phyloP scores from a whole-genome alignment of 2,888 invertebrate species.

The Sesia apiformis region DNA sequence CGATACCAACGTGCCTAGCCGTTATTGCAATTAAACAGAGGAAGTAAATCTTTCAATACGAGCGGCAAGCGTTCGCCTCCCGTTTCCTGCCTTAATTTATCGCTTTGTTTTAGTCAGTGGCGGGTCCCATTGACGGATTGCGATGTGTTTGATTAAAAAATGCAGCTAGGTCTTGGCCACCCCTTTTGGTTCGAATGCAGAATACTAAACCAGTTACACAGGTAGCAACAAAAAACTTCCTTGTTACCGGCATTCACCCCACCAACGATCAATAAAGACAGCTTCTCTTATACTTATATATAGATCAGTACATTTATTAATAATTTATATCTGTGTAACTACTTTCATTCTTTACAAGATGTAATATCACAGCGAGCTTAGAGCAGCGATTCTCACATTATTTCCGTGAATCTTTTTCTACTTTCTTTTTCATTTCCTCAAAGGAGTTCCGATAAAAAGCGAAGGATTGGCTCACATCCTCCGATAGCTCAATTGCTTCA shows the following conservation, averaged over 20 bases:
- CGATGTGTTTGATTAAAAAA: conserved; percentile 70
- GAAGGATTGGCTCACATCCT: conserved; percentile 32
- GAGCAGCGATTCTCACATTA: conserved; percentile 13
- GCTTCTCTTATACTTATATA: too few relatives aligned
- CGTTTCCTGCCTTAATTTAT: conserved; percentile 70
- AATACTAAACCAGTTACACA: neutral
- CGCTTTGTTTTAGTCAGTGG: conserved; percentile 69
- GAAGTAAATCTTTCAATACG: conserved; percentile 75
- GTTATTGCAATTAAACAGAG: conserved; percentile 75
- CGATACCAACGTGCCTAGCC: conserved; percentile 75
- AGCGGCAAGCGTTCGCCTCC: conserved; percentile 62
- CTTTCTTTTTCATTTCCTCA: conserved; percentile 33
- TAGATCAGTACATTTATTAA: too few relatives aligned
- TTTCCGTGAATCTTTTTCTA: conserved; percentile 10
- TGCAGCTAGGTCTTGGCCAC: conserved; percentile 48
- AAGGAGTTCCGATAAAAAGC: conserved; percentile 31
- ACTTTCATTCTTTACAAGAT: too few relatives aligned
- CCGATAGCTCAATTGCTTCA: conserved; percentile 38
- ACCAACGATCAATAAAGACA: too few relatives aligned
- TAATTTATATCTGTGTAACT: too few relatives aligned
- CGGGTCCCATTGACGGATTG: conserved; percentile 69
- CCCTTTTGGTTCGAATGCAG: conserved; percentile 31
- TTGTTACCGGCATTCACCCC: neutral
- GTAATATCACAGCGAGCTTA: neutral
- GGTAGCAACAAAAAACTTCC: neutral